Base-by-base conservation (phyloP, 2,113 vertebrate species). In the Chascanopsetta lugubris region DNA sequence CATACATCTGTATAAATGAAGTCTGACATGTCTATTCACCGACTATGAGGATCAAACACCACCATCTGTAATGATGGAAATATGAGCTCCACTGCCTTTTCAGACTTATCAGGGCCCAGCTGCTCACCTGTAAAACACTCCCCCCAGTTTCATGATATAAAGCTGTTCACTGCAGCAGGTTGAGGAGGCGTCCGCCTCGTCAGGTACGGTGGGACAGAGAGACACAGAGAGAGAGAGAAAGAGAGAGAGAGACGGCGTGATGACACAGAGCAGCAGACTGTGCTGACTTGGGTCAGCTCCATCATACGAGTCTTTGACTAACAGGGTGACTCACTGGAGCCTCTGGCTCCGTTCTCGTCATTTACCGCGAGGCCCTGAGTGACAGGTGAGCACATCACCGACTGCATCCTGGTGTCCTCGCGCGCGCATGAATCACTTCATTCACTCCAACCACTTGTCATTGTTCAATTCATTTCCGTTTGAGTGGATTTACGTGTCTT, bases 211-310 rank as follows among this genome's bases (percentile, higher is more conserved):
- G 25, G 26, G 69, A 78, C 70, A 78, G 68, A 77, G 71, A 66
- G 79, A 70, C 62, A 61, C 64, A 70, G 75, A n/a, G n/a, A n/a
- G n/a, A n/a, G n/a, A n/a, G n/a, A n/a, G n/a, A n/a, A n/a, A n/a
- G n/a, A n/a, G n/a, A n/a, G n/a, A n/a, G n/a, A n/a, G n/a, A n/a
- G n/a, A n/a, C n/a, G n/a, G n/a, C n/a, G 79, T 77, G 53, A 84
- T 76, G 85, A 85, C 38, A 49, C 70, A 58, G 78, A 66, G 66
- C 60, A 69, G 51, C 36, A 38, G 62, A 42, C 54, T 58, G 79
- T 77, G 71, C 69, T 30, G 72, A 69, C 67, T n/a, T 53, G 73
- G 84, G 79, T 85, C 84, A 82, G 49, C 25, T 55, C 61, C 51
- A 67, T 55, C 55, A 53, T 42, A 63, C 45, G 61, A 55, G 60